Conservation (phyloP, 2,888 invertebrate species). For the Melipona beecheii region DNA sequence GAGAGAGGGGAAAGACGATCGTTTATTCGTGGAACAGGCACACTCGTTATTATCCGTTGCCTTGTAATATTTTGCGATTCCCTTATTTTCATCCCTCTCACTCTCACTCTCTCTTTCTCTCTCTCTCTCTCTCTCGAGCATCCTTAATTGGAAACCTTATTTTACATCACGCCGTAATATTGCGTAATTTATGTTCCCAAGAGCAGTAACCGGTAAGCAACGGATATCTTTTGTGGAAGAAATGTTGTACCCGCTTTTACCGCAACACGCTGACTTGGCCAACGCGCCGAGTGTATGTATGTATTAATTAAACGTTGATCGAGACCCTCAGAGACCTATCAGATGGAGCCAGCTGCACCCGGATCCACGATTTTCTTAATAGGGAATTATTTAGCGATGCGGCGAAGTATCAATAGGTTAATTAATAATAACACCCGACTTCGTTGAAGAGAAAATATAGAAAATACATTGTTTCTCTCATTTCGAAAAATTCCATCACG, state of each 20-base stretch:
- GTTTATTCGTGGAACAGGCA: conserved; percentile 67
- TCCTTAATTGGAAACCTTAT: conserved; percentile 72
- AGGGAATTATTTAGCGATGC: neutral
- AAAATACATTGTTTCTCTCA: no score
- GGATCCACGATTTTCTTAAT: neutral
- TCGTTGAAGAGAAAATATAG: no score
- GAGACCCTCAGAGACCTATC: neutral
- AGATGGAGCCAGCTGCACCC: neutral
- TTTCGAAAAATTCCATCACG: no score
- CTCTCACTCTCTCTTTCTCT: neutral
- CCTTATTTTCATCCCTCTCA: conserved; percentile 25
- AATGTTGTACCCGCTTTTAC: conserved; percentile 13
- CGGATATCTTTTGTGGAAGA: conserved; percentile 13
- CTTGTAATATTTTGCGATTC: conserved; percentile 71
- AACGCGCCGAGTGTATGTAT: neutral
- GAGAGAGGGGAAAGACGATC: conserved; percentile 17
- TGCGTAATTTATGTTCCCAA: conserved; percentile 67
- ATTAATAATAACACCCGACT: no score
- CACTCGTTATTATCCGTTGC: conserved; percentile 71
- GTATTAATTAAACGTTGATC: conserved; percentile 33
- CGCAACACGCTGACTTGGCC: neutral
- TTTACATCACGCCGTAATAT: conserved; percentile 69
- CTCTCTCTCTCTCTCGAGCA: conserved; percentile 25
- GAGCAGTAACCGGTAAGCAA: conserved; percentile 47
- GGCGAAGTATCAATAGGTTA: neutral